Conservation (phyloP, 2,888 invertebrate species). For the Xestobium rufovillosum region DNA sequence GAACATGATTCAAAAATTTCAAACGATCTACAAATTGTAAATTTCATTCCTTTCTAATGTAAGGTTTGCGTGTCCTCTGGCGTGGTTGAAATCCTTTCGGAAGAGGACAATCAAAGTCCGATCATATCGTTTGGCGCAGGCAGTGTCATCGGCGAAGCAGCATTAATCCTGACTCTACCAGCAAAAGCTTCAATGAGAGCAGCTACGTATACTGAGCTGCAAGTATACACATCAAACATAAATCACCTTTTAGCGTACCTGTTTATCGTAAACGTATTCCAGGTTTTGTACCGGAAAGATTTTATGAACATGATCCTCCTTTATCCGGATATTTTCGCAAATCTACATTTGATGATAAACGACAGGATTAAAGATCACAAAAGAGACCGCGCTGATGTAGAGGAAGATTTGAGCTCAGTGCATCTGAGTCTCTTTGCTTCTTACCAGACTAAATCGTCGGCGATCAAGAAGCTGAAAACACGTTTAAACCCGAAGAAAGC, state of each 20-base stretch:
- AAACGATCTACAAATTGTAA: too few relatives aligned
- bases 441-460: conserved; percentile 44
- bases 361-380: conserved; percentile 18
- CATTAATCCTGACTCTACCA: conserved; percentile 46
- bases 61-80: conserved; percentile 48
- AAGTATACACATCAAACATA: too few relatives aligned
- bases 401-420: conserved; percentile 6
- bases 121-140: conserved; percentile 47
- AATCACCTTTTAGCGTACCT: conserved; percentile 5
- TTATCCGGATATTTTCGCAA: conserved; percentile 20
- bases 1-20: too few relatives aligned
- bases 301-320: conserved; percentile 22
- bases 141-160: conserved; percentile 50
- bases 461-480: conserved; percentile 47
- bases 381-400: conserved; percentile 12
- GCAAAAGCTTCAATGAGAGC: conserved; percentile 49
- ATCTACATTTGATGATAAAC: conserved; percentile 16
- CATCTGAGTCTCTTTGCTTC: conserved; percentile 44
- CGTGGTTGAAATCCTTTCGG: conserved; percentile 47
- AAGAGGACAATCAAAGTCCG: conserved; percentile 50
- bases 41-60: conserved; percentile 7
- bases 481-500: conserved; percentile 41
- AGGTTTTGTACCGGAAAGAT: conserved; percentile 22
- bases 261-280: neutral
- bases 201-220: conserved; percentile 48